Evolutionary conservation across 2,888 invertebrate genomes (phyloP).

Genomic region (Liopterus haemorrhoidalis): DNA sequence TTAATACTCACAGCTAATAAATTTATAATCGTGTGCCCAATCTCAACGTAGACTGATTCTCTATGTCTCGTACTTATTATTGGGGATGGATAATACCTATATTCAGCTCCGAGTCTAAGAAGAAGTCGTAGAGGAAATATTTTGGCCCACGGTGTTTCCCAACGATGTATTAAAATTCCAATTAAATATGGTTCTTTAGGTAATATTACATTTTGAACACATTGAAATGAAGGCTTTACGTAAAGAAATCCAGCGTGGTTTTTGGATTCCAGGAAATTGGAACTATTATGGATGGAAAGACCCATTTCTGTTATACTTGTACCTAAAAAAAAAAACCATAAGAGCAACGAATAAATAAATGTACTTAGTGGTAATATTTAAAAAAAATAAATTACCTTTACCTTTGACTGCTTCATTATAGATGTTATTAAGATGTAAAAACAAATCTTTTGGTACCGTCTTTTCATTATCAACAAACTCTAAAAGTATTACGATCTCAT

Average conservation of each 20-base stretch:
- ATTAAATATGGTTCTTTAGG: conserved; percentile 71
- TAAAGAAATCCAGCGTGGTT: conserved; percentile 80
- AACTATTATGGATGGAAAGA: conserved; percentile 57
- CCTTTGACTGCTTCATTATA: conserved; percentile 63
- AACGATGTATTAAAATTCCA: conserved; percentile 70
- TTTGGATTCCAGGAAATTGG: conserved; percentile 59
- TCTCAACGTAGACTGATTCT: conserved; percentile 75
- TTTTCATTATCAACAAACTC: conserved; percentile 61
- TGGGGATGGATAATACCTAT: conserved; percentile 80
- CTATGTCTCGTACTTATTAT: conserved; percentile 70
- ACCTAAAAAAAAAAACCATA: conserved; percentile 46
- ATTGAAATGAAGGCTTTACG: conserved; percentile 73
- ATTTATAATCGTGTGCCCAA: conserved; percentile 84
- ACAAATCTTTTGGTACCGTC: conserved; percentile 63
- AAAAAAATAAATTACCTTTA: conserved; percentile 30
- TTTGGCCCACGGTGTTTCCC: conserved; percentile 80
- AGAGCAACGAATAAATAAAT: background rate
- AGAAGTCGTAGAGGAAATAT: conserved; percentile 68
- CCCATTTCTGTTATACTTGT: conserved; percentile 65
- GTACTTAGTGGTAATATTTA: no score
- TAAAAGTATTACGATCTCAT: conserved; percentile 70
- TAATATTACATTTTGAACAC: conserved; percentile 65
- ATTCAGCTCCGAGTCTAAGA: conserved; percentile 75
- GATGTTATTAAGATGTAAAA: conserved; percentile 65
- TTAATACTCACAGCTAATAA: conserved; percentile 58